Conservation (phyloP, 1,140 invertebrate species). For the Periplaneta americana region DNA sequence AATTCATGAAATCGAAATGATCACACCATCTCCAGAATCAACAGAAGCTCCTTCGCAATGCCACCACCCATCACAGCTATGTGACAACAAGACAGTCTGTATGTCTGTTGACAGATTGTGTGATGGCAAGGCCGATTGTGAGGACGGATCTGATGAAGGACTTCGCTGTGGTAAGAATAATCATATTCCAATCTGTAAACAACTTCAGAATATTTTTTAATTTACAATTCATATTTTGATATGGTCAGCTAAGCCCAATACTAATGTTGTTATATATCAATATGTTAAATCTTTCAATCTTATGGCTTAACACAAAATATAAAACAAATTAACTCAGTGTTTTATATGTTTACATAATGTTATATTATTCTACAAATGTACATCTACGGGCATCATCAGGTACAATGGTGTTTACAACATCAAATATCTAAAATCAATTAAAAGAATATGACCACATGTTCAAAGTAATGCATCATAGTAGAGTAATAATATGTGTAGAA, state of each 20-base stretch:
- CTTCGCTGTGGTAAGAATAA: constrained; percentile 56
- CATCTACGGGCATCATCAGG: no score
- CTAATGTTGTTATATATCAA: no score
- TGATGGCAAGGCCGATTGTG: constrained; percentile 59
- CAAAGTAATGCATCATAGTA: no score
- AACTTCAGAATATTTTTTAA: not conserved
- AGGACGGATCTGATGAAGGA: constrained; percentile 75
- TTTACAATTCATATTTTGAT: not conserved
- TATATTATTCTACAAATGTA: no score
- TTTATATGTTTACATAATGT: not conserved
- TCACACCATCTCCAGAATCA: not conserved
- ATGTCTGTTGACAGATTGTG: constrained; percentile 59
- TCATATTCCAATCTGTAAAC: not conserved
- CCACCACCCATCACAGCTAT: constrained; percentile 52
- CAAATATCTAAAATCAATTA: no score
- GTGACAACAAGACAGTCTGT: constrained; percentile 61
- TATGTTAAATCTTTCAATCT: no score
- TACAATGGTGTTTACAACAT: no score
- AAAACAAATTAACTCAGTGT: no score
- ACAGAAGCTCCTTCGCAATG: constrained; percentile 38
- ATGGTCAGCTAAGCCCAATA: no score
- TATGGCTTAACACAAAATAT: no score
- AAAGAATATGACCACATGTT: no score
- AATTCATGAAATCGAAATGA: not conserved
- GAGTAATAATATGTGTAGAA: no score